Evolutionary conservation across 1,140 invertebrate species (phyloP), one percentile per base, ranked within the genome.

Genomic region (Teleogryllus occipitalis): DNA sequence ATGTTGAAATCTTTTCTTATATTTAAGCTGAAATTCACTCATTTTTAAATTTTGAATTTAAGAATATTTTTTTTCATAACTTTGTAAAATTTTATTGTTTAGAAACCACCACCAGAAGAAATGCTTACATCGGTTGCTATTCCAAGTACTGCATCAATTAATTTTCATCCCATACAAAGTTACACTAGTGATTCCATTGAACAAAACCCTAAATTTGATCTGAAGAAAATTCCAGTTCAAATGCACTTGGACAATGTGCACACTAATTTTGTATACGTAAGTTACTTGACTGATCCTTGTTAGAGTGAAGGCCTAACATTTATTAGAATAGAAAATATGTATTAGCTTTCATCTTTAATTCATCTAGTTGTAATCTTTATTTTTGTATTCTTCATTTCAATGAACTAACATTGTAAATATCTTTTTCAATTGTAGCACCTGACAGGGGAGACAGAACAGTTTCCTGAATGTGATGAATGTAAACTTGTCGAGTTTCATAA

Each of bases 241-340:
- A 92, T 94, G 6, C 91, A 94, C 82, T 87, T 96, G 75, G 93
- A 96, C 88, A 90, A 94, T 83, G 86, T 95, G 14, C 90, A 93
- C 80, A 94, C 93, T 2, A 94, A 95, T 84, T 96, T 97, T 88
- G 90, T 96, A 81, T 93, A 95, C 87, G 94, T 96, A 85, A 90
- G 92, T 90, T 81, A 81, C 74, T 82, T 79, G 27, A 39, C 27
- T 39, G 27, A 39, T 5, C 27, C 1, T 39, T 39, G 27, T 39
- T 82, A 22, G 21, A n/a, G 72, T 74, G 1, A 74, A 3, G 18
- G 18, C 72, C 54, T 65, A 14, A 65, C 54, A 75, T 39, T 75
- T 75, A 6, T 14, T 75, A 3, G 15, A 5, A 75, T 75, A 3
- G 6, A n/a, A n/a, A 1, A n/a, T n/a, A 27, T 75, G 0, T 75